A percentile compares a stretch with the other conserved stretches of the same genome.
phyloP scores from a whole-genome alignment of 2,888 invertebrate species.

The Leptarthrus brevirostris region DNA sequence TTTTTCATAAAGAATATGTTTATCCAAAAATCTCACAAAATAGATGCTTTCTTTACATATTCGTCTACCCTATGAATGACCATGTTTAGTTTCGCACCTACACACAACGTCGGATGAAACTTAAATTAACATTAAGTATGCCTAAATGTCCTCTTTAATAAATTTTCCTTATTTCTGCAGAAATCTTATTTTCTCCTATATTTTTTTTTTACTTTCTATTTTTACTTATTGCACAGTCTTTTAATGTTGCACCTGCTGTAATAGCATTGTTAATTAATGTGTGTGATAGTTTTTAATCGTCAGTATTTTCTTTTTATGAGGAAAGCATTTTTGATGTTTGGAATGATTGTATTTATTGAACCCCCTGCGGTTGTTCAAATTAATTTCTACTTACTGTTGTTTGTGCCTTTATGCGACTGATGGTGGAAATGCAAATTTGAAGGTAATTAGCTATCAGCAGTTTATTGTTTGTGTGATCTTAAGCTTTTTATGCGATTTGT shows the following conservation, averaged over 20 bases:
- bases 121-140: conserved; percentile 7
- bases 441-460: conserved; percentile 2
- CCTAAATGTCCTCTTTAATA: conserved; percentile 8
- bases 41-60: conserved; percentile 30
- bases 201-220: conserved; percentile 35
- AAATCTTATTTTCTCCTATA: conserved; percentile 13
- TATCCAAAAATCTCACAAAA: conserved; percentile 38
- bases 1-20: not conserved
- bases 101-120: conserved; percentile 27
- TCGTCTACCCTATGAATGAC: conserved; percentile 33
- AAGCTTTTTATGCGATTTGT: conserved; percentile 47
- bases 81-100: conserved; percentile 28
- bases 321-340: conserved; percentile 19
- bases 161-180: conserved; percentile 5
- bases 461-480: conserved; percentile 51
- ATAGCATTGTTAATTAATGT: conserved; percentile 30
- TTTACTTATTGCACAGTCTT: conserved; percentile 47
- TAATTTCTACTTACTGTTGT: not conserved
- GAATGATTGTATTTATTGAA: not conserved
- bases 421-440: not conserved
- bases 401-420: conserved; percentile 22
- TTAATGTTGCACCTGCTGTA: conserved; percentile 42
- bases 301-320: conserved; percentile 7
- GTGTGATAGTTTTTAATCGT: conserved; percentile 12
- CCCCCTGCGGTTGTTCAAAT: not conserved